Conservation (phyloP, 2,888 invertebrate species). For the Sarcophaga rosellei region DNA sequence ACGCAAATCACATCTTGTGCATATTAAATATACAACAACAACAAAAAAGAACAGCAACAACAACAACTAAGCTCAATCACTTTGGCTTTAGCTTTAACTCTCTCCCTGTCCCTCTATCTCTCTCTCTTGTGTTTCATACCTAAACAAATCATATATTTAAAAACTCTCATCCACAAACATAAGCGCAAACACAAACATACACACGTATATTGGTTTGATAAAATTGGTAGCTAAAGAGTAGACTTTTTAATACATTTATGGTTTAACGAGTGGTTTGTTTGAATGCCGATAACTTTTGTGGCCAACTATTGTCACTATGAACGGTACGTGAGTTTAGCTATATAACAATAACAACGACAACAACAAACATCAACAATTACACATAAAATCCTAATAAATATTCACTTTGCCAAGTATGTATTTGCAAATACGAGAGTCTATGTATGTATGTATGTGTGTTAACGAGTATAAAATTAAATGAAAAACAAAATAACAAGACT, state of each 20-base stretch:
- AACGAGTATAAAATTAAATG: background rate
- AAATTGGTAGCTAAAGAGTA: conserved; percentile 51
- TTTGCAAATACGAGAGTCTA: background rate
- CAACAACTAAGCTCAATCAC: background rate
- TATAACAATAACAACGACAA: conserved; percentile 24
- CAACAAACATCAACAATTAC: background rate
- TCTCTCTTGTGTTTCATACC: background rate
- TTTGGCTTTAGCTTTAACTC: background rate
- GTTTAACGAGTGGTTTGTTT: conserved; percentile 68
- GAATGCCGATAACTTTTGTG: conserved; percentile 66
- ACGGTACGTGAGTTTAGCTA: conserved; percentile 47
- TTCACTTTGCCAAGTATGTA: conserved; percentile 43
- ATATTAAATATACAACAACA: conserved; percentile 62
- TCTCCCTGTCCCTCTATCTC: background rate
- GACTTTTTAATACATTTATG: conserved; percentile 66
- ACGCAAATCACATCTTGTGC: conserved; percentile 67
- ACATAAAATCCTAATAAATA: background rate
- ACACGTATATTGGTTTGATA: conserved; percentile 22
- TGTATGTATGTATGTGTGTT: background rate
- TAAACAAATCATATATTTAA: background rate
- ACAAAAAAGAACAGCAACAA: conserved; percentile 23
- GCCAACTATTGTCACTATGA: conserved; percentile 62
- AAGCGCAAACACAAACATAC: background rate
- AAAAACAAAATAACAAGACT: conserved; percentile 4
- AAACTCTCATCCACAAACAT: conserved; percentile 12